Percentiles rank a stretch among this genome's conserved stretches.
Evolutionary conservation across 1,140 invertebrate species (phyloP).

Genomic region (Papilio glaucus): DNA sequence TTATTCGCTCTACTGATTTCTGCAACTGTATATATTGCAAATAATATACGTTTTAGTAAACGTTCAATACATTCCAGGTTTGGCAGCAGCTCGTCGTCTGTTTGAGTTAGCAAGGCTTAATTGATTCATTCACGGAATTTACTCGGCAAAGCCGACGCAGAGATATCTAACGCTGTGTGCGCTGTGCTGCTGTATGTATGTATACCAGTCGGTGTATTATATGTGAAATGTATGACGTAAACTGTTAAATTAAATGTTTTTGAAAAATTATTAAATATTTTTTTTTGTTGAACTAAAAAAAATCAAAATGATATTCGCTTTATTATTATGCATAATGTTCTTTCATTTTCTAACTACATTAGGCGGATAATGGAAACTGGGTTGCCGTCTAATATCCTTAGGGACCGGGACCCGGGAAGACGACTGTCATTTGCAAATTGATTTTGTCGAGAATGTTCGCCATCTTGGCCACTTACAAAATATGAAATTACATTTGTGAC

Average conservation of each 20-base stretch:
- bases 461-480: not conserved
- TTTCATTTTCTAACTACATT: conserved; percentile 15
- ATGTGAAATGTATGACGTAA: not conserved
- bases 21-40: not conserved
- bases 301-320: not conserved
- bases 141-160: not conserved
- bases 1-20: not conserved
- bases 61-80: conserved; percentile 18
- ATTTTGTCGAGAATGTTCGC: not conserved
- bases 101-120: conserved; percentile 17
- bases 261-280: too few species aligned
- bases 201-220: not conserved
- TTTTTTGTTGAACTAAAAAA: too few species aligned
- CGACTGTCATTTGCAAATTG: conserved; percentile 28
- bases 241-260: too few species aligned
- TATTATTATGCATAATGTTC: conserved; percentile 1
- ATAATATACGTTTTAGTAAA: not conserved
- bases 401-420: not conserved
- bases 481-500: conserved; percentile 26
- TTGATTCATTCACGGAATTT: conserved; percentile 26
- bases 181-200: too few species aligned
- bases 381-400: conserved; percentile 6
- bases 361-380: conserved; percentile 17
- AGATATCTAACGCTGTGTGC: not conserved
- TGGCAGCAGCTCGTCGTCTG: not conserved